These are phyloP conservation scores for Pterostichus madidus DNA, from an alignment of 2,888 invertebrate species.

Conservation along the genomic window DNA sequence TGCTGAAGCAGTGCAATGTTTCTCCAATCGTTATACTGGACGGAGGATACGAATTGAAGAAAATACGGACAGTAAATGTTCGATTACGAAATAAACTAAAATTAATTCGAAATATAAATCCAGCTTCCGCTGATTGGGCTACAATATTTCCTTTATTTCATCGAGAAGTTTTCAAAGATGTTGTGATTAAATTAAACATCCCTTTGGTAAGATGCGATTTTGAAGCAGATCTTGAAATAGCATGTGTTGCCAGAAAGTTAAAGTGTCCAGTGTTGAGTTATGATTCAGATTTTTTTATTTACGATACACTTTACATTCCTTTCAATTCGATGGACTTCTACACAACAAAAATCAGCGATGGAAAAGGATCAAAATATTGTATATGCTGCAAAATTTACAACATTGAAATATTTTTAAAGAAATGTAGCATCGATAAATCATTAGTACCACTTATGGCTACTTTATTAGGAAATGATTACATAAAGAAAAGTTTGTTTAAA, in stretches of 20 bases:
- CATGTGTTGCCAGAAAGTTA: slow-evolving; percentile 87
- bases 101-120: slow-evolving; percentile 80
- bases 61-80: slow-evolving; percentile 83
- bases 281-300: slow-evolving; percentile 97
- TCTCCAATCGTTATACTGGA: slow-evolving; percentile 88
- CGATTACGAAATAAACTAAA: slow-evolving; percentile 82
- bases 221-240: slow-evolving; percentile 95
- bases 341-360: slow-evolving; percentile 69
- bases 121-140: slow-evolving; percentile 78
- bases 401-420: slow-evolving; percentile 83
- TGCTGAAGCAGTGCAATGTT: slow-evolving; percentile 85
- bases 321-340: slow-evolving; percentile 83
- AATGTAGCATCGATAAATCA: slow-evolving; percentile 82
- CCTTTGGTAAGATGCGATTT: slow-evolving; percentile 87
- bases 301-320: slow-evolving; percentile 90
- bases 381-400: slow-evolving; percentile 86
- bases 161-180: slow-evolving; percentile 86
- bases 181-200: slow-evolving; percentile 83
- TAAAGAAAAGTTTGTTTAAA: slow-evolving; percentile 83
- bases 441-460: slow-evolving; percentile 90
- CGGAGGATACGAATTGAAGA: slow-evolving; percentile 87
- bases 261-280: slow-evolving; percentile 93
- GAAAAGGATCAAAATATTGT: slow-evolving; percentile 74
- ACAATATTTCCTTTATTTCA: slow-evolving; percentile 88
- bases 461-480: slow-evolving; percentile 94